Evolutionary conservation across 2,113 vertebrate genomes (phyloP), one percentile per base, ranked within the genome.

Genomic region (Upupa epops): DNA sequence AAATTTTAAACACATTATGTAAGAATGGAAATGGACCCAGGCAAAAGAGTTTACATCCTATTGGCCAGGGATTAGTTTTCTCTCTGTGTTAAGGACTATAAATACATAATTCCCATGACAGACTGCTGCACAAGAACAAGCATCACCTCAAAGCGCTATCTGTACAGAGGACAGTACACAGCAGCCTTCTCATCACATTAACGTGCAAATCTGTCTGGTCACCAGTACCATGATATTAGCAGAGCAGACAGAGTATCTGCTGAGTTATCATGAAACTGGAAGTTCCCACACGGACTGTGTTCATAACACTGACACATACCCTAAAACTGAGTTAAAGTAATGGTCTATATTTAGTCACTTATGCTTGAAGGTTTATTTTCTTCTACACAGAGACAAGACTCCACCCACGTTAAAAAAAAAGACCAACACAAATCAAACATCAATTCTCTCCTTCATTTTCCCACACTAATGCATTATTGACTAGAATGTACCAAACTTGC

Each of bases 401-500:
- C 52, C 52, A 64, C 22, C 37, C 72, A 56, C 56, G 45, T 61
- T 56, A 58, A 90, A 80, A 84, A 90, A 74, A 70, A 36, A 13
- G 46, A 73, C 13, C 29, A 18, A 48, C 46, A 21, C 20, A 48
- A 48, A 48, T 48, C 46, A 66, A 54, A 72, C 72, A 90, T 88
- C 72, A 91, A 89, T 83, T 79, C 59, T 29, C 19, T 58, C 78
- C 88, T 89, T 94, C 76, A 83, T 94, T 95, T 95, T 92, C 88
- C 79, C 89, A 95, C 76, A 76, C 92, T 93, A 93, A 96, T 88
- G 68, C 77, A 79, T 85, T 89, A 95, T 96, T 96, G 97, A 97
- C 91, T 95, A 96, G 89, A 97, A 90, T 86, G 97, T 96, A 96
- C 96, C 97, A 96, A 97, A 98, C 95, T 97, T 96, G 96, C 96